A percentile compares a stretch with the other conserved stretches of the same genome.
phyloP scores from a whole-genome alignment of 2,113 vertebrate genomes.

The Astur gentilis region DNA sequence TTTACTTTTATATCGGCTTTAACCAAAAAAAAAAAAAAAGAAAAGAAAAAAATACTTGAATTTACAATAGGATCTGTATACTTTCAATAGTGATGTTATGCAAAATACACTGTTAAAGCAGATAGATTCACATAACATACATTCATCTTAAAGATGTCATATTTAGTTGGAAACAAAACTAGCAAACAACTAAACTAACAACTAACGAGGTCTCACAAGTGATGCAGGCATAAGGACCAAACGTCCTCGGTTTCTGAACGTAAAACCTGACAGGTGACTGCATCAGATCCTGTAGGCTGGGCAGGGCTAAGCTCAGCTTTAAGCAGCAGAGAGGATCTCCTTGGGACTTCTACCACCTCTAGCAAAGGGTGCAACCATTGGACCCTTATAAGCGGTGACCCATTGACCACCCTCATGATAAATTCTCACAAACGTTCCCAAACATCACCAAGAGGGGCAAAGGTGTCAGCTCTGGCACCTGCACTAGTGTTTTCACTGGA shows the following conservation, averaged over 20 bases:
- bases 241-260: background rate
- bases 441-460: background rate
- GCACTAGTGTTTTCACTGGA: background rate
- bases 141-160: background rate
- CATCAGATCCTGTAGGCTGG: background rate
- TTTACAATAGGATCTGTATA: background rate
- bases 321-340: background rate
- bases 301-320: background rate
- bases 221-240: background rate
- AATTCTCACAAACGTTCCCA: background rate
- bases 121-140: background rate
- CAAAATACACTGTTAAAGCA: background rate
- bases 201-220: background rate
- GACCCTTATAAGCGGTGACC: no score
- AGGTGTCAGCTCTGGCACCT: background rate
- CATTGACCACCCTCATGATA: background rate
- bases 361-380: background rate
- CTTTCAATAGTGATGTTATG: background rate
- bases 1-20: constrained; percentile 6
- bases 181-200: background rate
- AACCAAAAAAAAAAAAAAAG: background rate
- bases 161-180: background rate
- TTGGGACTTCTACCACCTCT: no score
- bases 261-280: background rate
- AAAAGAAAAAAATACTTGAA: background rate